Conservation (phyloP, 2,113 vertebrate genomes). For the Emydura subglobosa region DNA sequence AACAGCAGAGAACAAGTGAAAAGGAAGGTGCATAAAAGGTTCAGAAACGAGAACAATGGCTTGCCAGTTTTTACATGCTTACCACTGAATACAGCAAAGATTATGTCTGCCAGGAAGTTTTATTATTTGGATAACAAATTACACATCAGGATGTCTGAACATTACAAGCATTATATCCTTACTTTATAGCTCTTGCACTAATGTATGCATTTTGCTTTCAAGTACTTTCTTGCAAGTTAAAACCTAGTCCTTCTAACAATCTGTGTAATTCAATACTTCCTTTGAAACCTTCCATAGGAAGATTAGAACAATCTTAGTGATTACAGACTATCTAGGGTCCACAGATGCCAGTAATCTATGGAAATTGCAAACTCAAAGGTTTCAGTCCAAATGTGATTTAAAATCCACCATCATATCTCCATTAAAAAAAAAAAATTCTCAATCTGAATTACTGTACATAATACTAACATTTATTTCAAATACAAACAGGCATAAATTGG, state of each 20-base stretch:
- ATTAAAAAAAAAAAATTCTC: background rate
- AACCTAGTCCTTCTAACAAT: slow-evolving; percentile 61
- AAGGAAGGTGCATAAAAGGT: background rate
- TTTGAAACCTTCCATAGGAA: slow-evolving; percentile 72
- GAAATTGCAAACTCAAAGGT: slow-evolving; percentile 69
- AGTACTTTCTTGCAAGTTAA: slow-evolving; percentile 66
- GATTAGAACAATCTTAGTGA: slow-evolving; percentile 77
- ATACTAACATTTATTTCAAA: background rate
- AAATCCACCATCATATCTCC: slow-evolving; percentile 55
- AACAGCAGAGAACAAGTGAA: background rate
- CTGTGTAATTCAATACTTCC: slow-evolving; percentile 77
- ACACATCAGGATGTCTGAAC: slow-evolving; percentile 40
- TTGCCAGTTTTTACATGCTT: background rate
- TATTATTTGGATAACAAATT: slow-evolving; percentile 34
- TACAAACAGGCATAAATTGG: background rate
- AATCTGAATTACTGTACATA: background rate
- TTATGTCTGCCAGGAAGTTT: slow-evolving; percentile 13
- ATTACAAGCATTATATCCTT: slow-evolving; percentile 36
- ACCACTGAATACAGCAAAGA: background rate
- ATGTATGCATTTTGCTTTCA: slow-evolving; percentile 70
- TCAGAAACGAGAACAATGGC: background rate
- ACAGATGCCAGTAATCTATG: slow-evolving; percentile 77
- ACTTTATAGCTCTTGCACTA: slow-evolving; percentile 54
- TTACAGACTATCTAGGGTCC: slow-evolving; percentile 71
- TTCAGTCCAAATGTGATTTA: slow-evolving; percentile 74